Conservation (phyloP, 1,140 invertebrate genomes). For the Polyergus mexicanus region DNA sequence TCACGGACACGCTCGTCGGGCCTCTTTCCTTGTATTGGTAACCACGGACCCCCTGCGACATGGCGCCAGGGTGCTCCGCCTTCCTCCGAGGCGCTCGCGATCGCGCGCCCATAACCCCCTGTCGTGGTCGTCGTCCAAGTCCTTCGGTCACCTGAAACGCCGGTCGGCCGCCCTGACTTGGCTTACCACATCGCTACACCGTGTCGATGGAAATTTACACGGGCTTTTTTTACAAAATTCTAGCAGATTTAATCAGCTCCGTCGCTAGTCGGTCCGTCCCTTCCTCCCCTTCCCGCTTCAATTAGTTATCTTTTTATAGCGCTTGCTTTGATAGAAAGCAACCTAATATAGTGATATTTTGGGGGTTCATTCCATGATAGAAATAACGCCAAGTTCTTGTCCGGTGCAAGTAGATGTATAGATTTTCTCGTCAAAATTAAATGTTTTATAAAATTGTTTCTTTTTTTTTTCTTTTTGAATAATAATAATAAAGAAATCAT, state of each 20-base stretch:
- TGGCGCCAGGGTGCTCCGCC: slow-evolving; percentile 86
- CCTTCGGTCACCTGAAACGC: slow-evolving; percentile 70
- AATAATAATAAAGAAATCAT: background rate
- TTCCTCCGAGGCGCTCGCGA: slow-evolving; percentile 71
- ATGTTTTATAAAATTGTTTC: background rate
- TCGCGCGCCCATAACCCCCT: slow-evolving; percentile 47
- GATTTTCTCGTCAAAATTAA: background rate
- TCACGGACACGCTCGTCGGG: slow-evolving; percentile 45
- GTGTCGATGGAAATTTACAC: slow-evolving; percentile 68
- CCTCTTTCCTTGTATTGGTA: slow-evolving; percentile 72
- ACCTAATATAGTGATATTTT: background rate
- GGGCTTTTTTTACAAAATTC: slow-evolving; percentile 37
- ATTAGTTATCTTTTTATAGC: slow-evolving; percentile 55
- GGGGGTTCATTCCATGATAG: background rate
- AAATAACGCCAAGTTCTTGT: background rate
- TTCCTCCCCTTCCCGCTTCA: background rate
- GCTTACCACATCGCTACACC: slow-evolving; percentile 11
- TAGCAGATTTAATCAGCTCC: slow-evolving; percentile 54
- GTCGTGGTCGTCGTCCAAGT: slow-evolving; percentile 60
- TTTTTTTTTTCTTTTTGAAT: background rate
- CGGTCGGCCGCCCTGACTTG: slow-evolving; percentile 34
- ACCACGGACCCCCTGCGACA: slow-evolving; percentile 85
- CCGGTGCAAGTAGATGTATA: too few relatives aligned
- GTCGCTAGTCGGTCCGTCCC: background rate
- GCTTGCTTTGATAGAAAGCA: slow-evolving; percentile 19